These are phyloP conservation scores for Papilio dardanus DNA, from an alignment of 1,140 invertebrate species.

Conservation along the genomic window DNA sequence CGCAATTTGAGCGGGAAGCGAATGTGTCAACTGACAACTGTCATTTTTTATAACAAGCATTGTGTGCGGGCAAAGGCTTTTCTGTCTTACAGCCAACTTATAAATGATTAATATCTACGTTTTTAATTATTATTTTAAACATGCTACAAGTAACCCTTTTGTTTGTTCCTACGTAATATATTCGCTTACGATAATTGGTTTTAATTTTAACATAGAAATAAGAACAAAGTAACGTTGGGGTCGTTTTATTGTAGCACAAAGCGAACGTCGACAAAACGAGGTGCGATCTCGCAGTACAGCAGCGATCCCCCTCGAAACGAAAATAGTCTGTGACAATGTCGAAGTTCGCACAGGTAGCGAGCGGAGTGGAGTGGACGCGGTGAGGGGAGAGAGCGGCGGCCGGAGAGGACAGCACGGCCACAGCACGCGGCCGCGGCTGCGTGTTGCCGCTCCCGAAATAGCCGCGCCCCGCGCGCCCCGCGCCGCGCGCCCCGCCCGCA, in stretches of 20 bases:
- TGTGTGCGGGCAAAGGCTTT: not conserved
- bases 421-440: conserved; percentile 80
- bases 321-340: conserved; percentile 36
- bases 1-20: not conserved
- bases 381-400: conserved; percentile 62
- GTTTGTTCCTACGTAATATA: not conserved
- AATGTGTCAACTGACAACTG: not conserved
- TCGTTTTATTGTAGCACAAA: not conserved
- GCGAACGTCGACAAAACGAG: not conserved
- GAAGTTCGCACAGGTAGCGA: conserved; percentile 31
- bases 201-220: not conserved
- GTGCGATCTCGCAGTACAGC: not conserved
- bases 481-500: conserved; percentile 56
- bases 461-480: conserved; percentile 72
- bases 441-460: conserved; percentile 79
- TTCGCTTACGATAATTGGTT: not conserved
- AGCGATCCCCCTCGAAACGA: not conserved
- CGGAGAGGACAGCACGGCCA: conserved; percentile 78
- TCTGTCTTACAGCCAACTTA: conserved; percentile 11
- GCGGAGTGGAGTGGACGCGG: conserved; percentile 50
- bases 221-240: not conserved
- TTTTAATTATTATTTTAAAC: no score
- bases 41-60: not conserved
- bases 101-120: not conserved
- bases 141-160: not conserved